Base-by-base conservation (phyloP, 37 sponge, comb jelly and placozoan genomes). In the Ianthella basta region DNA sequence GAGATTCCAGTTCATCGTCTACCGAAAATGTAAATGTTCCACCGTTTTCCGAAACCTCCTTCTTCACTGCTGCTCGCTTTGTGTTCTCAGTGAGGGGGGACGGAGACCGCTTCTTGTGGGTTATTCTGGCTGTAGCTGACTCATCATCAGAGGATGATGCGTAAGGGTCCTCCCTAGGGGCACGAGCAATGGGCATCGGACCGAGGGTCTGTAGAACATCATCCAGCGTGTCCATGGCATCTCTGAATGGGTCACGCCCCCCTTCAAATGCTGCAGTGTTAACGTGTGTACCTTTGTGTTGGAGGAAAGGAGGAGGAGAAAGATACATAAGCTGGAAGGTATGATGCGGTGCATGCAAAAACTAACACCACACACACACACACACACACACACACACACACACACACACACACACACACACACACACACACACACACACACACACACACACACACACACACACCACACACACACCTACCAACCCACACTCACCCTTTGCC, bases 401-500 rank as follows among this genome's bases (percentile, higher is more conserved):
- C 35, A 69, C 33, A 69, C 35, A 30, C 35, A 69, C 70, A 69
- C 70, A 30, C 70, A 13, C 35, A 30, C 34, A 69, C 70, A 69
- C 70, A 30, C 35, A 30, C 70, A 69, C 56, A 54, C 29, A 10
- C 29, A 44, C 84, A 84, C 72, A 68, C 56, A 24, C 33, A 69
- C 72, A 69, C 70, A 68, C 72, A 54, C 72, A 69, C 55, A 54
- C 84, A 84, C 56, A 44, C 56, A 53, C 72, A 82, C 65, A 82
- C 82, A 33, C 63, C 63, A 63, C 63, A 64, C 69, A 83, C 69
- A n/a, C 67, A 83, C 59, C 8, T 20, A 72, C 56, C 32, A 20
- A 72, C 25, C 37, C 44, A 75, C 44, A 75, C 78, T 36, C 54
- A 75, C 78, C 54, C 16, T 50, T 75, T 2, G 33, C 78, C 6